Evolutionary conservation across 1,140 invertebrate species (phyloP), one percentile per base, ranked within the genome.

Genomic region (Pseudobourletiella spinata): DNA sequence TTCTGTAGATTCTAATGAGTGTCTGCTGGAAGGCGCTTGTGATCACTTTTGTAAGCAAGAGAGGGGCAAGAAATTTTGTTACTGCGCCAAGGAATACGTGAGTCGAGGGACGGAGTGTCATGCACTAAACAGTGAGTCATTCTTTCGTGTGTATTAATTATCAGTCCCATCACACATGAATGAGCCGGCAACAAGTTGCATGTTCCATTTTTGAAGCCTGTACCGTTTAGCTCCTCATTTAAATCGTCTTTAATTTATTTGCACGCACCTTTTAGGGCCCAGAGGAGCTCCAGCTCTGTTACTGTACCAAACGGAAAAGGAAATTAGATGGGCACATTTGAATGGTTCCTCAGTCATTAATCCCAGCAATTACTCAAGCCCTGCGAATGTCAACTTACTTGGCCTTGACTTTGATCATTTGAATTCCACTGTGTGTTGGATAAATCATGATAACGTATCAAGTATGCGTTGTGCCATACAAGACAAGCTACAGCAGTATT

Each of bases 1-100:
- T 59, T 48, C 67, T 72, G 42, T 75, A 83, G 87, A 89, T 76
- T 79, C 82, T 30, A 80, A 89, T 74, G 87, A 89, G 74, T 91
- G 89, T 74, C 71, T 74, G 60, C 72, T 81, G 57, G 84, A 88
- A 63, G 83, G 82, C 25, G 78, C 82, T 16, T 95, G 91, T 75
- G 84, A 88, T 71, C 90, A 94, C 74, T 68, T 78, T 20, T 95
- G 91, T 74, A 78, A 73, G 59, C 90, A 91, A 74, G 81, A 80
- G 11, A 32, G 59, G n/a, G 85, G 87, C 44, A 84, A 81, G 35
- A 90, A 81, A 75, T 74, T 77, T 22, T 95, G 91, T 76, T 78
- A 79, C 44, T 92, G 91, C 78, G 82, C 82, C 1, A 73, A 80
- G 6, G 89, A 89, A 1, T 93, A 92, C 75, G 73, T 74, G 58